Base-by-base conservation (phyloP, 2,113 vertebrate species). In the Saguinus midas region DNA sequence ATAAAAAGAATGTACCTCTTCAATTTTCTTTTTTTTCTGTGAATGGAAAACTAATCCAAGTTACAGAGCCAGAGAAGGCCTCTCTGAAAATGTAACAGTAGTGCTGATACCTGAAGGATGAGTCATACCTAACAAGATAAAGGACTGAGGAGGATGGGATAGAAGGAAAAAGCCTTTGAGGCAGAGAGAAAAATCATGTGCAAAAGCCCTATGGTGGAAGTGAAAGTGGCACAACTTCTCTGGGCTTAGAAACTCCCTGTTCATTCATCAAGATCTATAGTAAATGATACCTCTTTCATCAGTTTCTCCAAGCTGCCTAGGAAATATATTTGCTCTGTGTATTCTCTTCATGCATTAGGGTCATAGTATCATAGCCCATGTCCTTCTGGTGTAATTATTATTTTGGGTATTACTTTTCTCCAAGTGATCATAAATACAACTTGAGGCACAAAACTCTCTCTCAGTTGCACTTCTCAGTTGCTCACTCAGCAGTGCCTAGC, bases 331-430 rank as follows among this genome's bases (percentile, higher is more conserved):
- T 73, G 9, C n/a, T 81, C 13, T 55, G 8, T 10, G 25, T 45
- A 3, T 32, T 70, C 32, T 52, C 23, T 87, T 10, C 64, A 72
- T 90, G n/a, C 20, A 55, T 25, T 75, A 57, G 21, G 35, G 13
- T n/a, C 27, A 58, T 25, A 43, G 1, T 27, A 14, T 25, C 57
- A 73, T 6, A 40, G 12, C 45, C 32, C 2, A 61, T 72, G 58
- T 10, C 14, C 27, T 52, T 87, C 37, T 45, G 86, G 5, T 35
- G 7, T 48, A 72, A 78, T 66, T 87, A 66, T 17, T 72, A 29
- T 58, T 83, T 75, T 40, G 58, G 20, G 18, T 81, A 55, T 78
- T 94, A 64, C 21, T 91, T 50, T 72, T 92, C 16, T 84, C 12
- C 61, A 87, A 12, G 7, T 72, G 20, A 70, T 27, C 12, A 87